Percentiles rank a stretch among this genome's conserved stretches.
phyloP scores from a whole-genome alignment of 2,113 vertebrate species.

The Ariopsis seemanni region DNA sequence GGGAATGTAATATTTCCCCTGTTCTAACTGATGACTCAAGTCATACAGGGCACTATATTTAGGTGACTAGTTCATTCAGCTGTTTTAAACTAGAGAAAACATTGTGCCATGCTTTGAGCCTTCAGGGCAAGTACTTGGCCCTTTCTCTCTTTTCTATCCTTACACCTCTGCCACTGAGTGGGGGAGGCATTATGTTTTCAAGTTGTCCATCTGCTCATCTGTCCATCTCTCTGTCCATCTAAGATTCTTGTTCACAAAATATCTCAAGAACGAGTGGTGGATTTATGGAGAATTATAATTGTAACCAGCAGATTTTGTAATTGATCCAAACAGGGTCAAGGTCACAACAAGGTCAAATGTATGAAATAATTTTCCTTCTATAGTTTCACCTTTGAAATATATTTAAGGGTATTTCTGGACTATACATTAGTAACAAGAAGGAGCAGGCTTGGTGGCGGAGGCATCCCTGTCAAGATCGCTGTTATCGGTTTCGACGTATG shows the following conservation, averaged over 20 bases:
- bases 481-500: neutral
- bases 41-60: constrained; percentile 16
- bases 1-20: neutral
- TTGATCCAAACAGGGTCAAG: neutral
- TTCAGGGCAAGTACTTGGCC: neutral
- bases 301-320: no score
- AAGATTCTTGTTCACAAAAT: no score
- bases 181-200: no score
- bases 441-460: neutral
- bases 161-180: neutral
- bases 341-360: neutral
- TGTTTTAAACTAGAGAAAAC: neutral
- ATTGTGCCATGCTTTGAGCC: neutral
- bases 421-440: neutral
- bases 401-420: neutral
- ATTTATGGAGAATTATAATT: no score
- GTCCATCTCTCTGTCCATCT: no score
- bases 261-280: no score
- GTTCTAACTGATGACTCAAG: neutral
- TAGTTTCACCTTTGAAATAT: neutral
- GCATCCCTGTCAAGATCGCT: neutral
- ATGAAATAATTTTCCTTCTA: neutral
- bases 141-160: neutral
- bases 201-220: no score
- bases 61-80: constrained; percentile 18